Conservation (phyloP, 2,113 vertebrate species). For the Colossoma macropomum region DNA sequence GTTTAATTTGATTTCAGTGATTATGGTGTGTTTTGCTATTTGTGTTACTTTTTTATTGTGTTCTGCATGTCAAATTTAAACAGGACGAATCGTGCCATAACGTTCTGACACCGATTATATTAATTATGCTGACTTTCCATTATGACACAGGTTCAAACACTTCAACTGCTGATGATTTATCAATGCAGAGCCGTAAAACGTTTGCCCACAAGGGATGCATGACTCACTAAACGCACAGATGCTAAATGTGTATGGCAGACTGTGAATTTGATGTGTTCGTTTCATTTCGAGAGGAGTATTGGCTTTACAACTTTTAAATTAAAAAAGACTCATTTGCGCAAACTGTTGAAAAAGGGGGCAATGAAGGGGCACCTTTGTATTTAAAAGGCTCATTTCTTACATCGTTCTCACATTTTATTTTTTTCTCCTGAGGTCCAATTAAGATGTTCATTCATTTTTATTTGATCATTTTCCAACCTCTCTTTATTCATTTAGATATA, state of each 20-base stretch:
- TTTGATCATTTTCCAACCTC: no score
- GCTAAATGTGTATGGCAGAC: not conserved
- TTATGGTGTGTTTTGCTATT: not conserved
- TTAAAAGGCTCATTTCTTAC: no score
- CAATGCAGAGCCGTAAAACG: not conserved
- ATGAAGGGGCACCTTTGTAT: no score
- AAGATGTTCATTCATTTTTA: no score
- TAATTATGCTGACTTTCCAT: not conserved
- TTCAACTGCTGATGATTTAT: not conserved
- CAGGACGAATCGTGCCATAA: not conserved
- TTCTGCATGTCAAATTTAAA: not conserved
- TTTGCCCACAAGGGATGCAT: not conserved
- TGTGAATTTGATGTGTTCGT: not conserved
- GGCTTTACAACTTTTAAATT: not conserved
- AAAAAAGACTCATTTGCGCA: not conserved
- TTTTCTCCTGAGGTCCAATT: no score
- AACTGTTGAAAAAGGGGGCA: not conserved
- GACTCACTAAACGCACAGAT: not conserved
- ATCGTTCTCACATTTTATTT: no score
- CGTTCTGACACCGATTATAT: not conserved
- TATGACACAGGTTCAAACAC: not conserved
- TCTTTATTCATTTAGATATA: no score
- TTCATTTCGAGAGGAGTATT: not conserved
- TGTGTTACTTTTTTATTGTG: no score
- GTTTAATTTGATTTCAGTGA: constrained; percentile 26